Evolutionary conservation across 2,113 vertebrate species (phyloP).

Genomic region (Grallaria varia): DNA sequence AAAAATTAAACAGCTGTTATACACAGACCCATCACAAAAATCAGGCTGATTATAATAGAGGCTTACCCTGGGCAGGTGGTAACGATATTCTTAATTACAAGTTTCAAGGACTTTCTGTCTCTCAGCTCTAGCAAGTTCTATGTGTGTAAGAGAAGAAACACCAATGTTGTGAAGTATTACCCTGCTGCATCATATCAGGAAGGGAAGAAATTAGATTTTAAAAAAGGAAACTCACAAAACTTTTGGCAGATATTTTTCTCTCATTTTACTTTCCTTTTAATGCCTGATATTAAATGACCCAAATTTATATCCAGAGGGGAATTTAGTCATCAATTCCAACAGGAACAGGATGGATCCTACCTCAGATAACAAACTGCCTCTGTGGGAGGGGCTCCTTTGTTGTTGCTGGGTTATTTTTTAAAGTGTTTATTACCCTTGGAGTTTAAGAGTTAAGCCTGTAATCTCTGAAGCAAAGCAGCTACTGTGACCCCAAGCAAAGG

Average conservation of each 20-base stretch:
- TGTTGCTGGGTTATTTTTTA: not conserved
- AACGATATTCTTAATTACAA: not conserved
- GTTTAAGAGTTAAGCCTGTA: not conserved
- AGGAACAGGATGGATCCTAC: not conserved
- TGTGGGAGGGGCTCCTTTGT: not conserved
- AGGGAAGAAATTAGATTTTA: not conserved
- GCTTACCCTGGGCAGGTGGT: not conserved
- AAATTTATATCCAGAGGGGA: not conserved
- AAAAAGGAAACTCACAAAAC: not conserved
- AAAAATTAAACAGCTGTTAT: not conserved
- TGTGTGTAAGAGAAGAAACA: not conserved
- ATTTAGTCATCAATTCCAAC: not conserved
- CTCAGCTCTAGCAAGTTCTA: not conserved
- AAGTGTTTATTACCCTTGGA: not conserved
- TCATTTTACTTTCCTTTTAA: not conserved
- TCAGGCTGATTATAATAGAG: not conserved
- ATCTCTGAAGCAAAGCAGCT: not conserved
- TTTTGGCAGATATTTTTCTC: not conserved
- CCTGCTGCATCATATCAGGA: not conserved
- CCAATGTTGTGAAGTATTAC: not conserved
- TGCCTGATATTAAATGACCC: not conserved
- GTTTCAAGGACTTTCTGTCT: not conserved
- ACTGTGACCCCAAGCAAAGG: not conserved
- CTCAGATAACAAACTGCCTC: not conserved
- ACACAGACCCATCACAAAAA: not conserved